These are phyloP conservation scores for Mythimna loreyi DNA, from an alignment of 2,888 invertebrate genomes.

Conservation along the genomic window DNA sequence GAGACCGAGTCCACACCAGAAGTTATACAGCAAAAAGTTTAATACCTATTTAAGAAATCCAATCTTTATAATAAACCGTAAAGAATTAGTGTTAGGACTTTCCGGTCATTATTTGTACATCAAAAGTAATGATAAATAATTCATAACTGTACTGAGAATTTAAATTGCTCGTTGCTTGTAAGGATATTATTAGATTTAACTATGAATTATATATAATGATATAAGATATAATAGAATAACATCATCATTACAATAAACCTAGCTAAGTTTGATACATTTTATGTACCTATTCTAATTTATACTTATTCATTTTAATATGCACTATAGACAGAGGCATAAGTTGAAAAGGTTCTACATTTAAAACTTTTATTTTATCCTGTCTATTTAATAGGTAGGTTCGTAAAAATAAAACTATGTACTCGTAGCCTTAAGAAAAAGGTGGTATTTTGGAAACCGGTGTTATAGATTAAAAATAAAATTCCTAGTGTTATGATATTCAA, in stretches of 20 bases:
- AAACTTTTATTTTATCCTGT: too few species aligned
- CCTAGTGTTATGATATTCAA: too few species aligned
- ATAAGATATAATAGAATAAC: constrained; percentile 5
- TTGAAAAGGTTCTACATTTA: too few species aligned
- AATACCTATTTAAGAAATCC: constrained; percentile 9
- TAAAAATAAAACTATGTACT: too few species aligned
- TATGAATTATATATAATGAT: too few species aligned
- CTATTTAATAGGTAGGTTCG: too few species aligned
- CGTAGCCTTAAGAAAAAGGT: too few species aligned
- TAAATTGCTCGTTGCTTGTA: not conserved
- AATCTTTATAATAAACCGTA: constrained; percentile 5
- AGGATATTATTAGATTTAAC: not conserved
- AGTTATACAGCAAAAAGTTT: constrained; percentile 37
- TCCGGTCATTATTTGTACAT: constrained; percentile 24
- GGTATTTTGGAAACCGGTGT: too few species aligned
- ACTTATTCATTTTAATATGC: not conserved
- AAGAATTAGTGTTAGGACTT: constrained; percentile 14
- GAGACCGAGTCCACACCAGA: not conserved
- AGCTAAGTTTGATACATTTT: not conserved
- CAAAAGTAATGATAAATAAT: constrained; percentile 14
- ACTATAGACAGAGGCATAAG: too few species aligned
- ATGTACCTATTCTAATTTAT: constrained; percentile 14
- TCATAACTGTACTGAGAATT: constrained; percentile 3
- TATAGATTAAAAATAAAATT: too few species aligned
- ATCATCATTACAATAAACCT: not conserved